phyloP scores from a whole-genome alignment of 2,797 vertebrate genomes.

The Leucoraja ocellata region DNA sequence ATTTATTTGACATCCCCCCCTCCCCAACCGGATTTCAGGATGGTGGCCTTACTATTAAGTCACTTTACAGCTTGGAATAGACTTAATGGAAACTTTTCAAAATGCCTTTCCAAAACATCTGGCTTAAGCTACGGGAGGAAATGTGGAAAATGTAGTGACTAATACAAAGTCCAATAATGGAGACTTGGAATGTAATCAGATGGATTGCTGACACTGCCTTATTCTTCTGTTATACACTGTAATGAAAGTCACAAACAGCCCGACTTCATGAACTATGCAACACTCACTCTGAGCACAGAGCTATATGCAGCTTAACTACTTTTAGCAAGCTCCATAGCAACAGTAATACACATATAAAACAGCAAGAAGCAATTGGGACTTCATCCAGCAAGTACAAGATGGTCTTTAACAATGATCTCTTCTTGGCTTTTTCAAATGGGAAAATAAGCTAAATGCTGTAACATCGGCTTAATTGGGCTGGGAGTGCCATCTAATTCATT shows the following conservation, averaged over 20 bases:
- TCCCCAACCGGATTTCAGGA: not conserved
- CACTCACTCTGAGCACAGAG: slow-evolving; percentile 30
- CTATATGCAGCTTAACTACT: slow-evolving; percentile 33
- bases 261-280: slow-evolving; percentile 25
- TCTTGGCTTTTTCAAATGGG: slow-evolving; percentile 38
- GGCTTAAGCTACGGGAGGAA: slow-evolving; percentile 7
- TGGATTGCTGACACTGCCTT: slow-evolving; percentile 32
- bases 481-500: slow-evolving; percentile 33
- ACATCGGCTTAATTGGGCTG: slow-evolving; percentile 33
- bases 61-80: slow-evolving; percentile 10
- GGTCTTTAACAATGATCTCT: slow-evolving; percentile 37
- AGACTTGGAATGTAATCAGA: slow-evolving; percentile 27
- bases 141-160: slow-evolving; percentile 34
- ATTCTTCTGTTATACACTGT: slow-evolving; percentile 15
- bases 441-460: slow-evolving; percentile 38
- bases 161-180: slow-evolving; percentile 24
- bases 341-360: slow-evolving; percentile 39
- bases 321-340: slow-evolving; percentile 36
- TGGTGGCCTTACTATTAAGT: slow-evolving; percentile 14
- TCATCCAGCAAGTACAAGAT: slow-evolving; percentile 37
- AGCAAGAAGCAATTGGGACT: slow-evolving; percentile 37
- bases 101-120: slow-evolving; percentile 33
- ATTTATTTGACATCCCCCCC: slow-evolving; percentile 22
- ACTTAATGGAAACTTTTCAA: slow-evolving; percentile 28
- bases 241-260: slow-evolving; percentile 33